A percentile compares a stretch with the other conserved stretches of the same genome.
phyloP scores from a whole-genome alignment of 1,140 invertebrate genomes.

The Zaprionus capensis region DNA sequence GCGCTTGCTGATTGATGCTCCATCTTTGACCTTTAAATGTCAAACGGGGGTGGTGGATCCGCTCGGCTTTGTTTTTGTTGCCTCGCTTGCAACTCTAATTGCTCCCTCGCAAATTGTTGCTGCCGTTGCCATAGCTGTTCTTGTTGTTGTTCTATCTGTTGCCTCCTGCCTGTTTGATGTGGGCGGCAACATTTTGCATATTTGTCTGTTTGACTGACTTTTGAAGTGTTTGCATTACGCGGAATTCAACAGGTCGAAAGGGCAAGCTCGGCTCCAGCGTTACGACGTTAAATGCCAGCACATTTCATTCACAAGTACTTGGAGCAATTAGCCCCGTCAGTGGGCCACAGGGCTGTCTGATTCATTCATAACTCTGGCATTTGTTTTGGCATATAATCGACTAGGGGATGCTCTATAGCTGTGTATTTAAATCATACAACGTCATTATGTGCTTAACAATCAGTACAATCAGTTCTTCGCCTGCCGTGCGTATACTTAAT shows the following conservation, averaged over 20 bases:
- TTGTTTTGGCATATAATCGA: neutral
- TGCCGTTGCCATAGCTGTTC: slow-evolving; percentile 35
- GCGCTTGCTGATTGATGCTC: slow-evolving; percentile 65
- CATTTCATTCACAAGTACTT: slow-evolving; percentile 6
- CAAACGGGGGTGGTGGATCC: slow-evolving; percentile 40
- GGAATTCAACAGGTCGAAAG: slow-evolving; percentile 35
- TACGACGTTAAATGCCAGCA: neutral
- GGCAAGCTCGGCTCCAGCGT: slow-evolving; percentile 7
- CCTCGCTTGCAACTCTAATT: slow-evolving; percentile 66
- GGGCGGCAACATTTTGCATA: slow-evolving; percentile 58
- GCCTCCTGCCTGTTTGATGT: slow-evolving; percentile 27
- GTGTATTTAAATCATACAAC: no score
- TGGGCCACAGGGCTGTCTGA: neutral
- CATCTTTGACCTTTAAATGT: slow-evolving; percentile 79
- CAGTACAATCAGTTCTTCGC: neutral
- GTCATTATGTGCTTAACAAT: neutral
- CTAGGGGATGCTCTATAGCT: neutral
- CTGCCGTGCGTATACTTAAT: slow-evolving; percentile 53
- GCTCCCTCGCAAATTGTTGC: slow-evolving; percentile 29
- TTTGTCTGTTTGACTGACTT: slow-evolving; percentile 44
- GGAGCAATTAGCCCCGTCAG: neutral
- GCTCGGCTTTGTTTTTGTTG: slow-evolving; percentile 20
- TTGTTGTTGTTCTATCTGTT: neutral
- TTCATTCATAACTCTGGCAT: neutral
- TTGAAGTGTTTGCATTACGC: slow-evolving; percentile 50